Base-by-base conservation (phyloP, 2,797 vertebrate genomes). In the Ibycter americanus region DNA sequence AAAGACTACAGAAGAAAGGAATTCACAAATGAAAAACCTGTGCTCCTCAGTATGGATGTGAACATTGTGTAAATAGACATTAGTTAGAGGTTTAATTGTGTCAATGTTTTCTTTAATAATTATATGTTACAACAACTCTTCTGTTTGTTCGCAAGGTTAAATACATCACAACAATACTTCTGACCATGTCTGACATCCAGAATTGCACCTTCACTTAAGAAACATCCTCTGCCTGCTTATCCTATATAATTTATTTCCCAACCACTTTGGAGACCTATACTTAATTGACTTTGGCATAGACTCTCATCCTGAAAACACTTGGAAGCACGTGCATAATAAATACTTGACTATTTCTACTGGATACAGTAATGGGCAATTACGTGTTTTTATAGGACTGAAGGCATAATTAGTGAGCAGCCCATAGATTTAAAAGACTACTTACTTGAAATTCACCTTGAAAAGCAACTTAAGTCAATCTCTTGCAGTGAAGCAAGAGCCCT, bases 1-100 rank as follows among this genome's bases (percentile, higher is more conserved):
- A 96, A 92, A 93, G 92, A 90, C 73, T 94, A 49, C 72, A 95
- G 87, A 88, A 93, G 94, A 96, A 95, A 96, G 95, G 96, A 97
- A 97, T 95, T 90, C 77, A 56, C 81, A 92, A 94, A 97, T 97
- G 78, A 96, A 93, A 97, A 96, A 77, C 85, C 77, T 90, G 32
- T 73, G 56, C 52, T 96, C 44, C 71, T 77, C 21, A 15, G 63
- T 59, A 87, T 93, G 88, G 77, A 70, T 89, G 78, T 89, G 82
- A 87, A 74, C 90, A 67, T 82, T 95, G 86, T 96, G 95, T 93
- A 97, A 96, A 94, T 95, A 96, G 80, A 44, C 59, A 94, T 96
- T 97, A 96, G 72, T 76, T 97, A 85, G 80, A 95, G 70, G 86
- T 87, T 96, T 93, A 87, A 90, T 87, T 77, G 66, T 97, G 93